phyloP scores from a whole-genome alignment of 2,888 invertebrate genomes.

The Empis stercorea region DNA sequence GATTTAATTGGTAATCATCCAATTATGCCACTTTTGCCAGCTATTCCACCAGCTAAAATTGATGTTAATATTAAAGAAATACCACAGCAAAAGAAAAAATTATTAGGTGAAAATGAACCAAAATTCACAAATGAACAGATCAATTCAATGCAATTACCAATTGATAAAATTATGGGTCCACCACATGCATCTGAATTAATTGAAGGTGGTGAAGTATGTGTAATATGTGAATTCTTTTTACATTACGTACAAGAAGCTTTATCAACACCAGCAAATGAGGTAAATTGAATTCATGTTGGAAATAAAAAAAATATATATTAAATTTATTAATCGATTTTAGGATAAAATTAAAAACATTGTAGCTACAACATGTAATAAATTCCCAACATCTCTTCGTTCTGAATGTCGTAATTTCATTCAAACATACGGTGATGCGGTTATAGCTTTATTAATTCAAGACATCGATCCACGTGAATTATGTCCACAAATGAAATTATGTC shows the following conservation, averaged over 20 bases:
- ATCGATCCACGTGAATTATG: slow-evolving; percentile 39
- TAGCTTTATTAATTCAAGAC: slow-evolving; percentile 61
- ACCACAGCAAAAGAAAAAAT: slow-evolving; percentile 16
- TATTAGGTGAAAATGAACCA: slow-evolving; percentile 27
- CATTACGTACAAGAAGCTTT: slow-evolving; percentile 65
- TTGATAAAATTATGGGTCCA: slow-evolving; percentile 37
- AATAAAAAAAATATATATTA: no score
- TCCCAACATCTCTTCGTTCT: slow-evolving; percentile 47
- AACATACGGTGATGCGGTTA: slow-evolving; percentile 65
- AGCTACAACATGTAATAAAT: slow-evolving; percentile 51
- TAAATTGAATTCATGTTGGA: slow-evolving; percentile 22
- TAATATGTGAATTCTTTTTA: slow-evolving; percentile 70
- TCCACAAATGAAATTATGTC: slow-evolving; percentile 57
- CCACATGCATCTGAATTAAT: slow-evolving; percentile 24
- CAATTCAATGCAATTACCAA: slow-evolving; percentile 38
- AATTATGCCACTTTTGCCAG: slow-evolving; percentile 49
- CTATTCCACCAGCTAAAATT: slow-evolving; percentile 35
- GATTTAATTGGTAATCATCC: slow-evolving; percentile 24
- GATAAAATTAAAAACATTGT: slow-evolving; percentile 54
- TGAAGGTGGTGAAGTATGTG: slow-evolving; percentile 45
- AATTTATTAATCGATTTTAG: slow-evolving; percentile 41
- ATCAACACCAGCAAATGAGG: slow-evolving; percentile 54
- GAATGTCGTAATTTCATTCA: slow-evolving; percentile 65
- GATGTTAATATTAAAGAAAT: slow-evolving; percentile 21
- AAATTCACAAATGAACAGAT: slow-evolving; percentile 27